Evolutionary conservation across 2,888 invertebrate genomes (phyloP), one percentile per base, ranked within the genome.

Genomic region (Gortyna flavago): DNA sequence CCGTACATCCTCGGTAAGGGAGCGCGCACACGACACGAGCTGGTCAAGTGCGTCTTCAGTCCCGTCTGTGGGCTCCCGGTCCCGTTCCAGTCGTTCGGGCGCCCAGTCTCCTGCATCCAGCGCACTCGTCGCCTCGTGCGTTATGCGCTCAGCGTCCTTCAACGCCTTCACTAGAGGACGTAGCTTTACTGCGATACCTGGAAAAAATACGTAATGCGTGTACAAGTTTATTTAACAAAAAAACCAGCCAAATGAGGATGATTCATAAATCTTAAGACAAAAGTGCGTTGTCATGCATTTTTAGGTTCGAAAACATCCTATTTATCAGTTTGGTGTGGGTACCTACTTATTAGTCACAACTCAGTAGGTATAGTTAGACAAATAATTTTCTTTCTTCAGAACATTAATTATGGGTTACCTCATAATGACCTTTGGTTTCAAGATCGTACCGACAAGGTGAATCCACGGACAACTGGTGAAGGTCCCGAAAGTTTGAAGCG

Each of bases 11-110:
- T 98, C 98, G 0, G 98, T 98, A 48, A 99, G 97, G 16, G 98
- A 98, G 91, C 98, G 97, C 29, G 99, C 98, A 91, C 99, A 98
- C 18, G 98, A 98, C 83, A 99, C 98, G 80, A 99, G 97, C 93
- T 99, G 98, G 94, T 99, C 99, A 62, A 99, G 96, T 59, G 98
- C 98, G 93, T 99, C 99, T 32, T 98, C 98, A 81, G 97, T 97
- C 67, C 96, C 97, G 88, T 97, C 97, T 3, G 97, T 97, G 75
- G 97, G 97, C 79, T 96, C 96, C 79, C 95, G 89, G 80, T 97
- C 93, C 83, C 96, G 90, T 86, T 97, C 97, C 78, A 98, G 95
- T 65, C 97, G 95, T 35, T 98, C 97, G 7, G 98, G 96, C 25
- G 98, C 98, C 99, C 99, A 99, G 90, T 98, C 98, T 77, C 98